phyloP scores from a whole-genome alignment of 2,113 vertebrate species.

The Saimiri boliviensis region DNA sequence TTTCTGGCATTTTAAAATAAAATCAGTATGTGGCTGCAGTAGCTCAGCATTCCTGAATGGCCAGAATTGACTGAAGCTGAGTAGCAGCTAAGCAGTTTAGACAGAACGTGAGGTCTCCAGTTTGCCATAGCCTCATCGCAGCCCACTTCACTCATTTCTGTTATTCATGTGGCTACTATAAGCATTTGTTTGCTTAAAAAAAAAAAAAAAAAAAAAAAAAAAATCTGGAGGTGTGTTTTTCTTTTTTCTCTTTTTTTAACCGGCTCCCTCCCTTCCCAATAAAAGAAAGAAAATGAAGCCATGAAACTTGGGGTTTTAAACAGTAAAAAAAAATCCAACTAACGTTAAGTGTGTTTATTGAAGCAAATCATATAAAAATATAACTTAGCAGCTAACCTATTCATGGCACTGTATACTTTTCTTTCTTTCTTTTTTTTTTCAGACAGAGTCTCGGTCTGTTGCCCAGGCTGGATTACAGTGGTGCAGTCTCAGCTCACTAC shows the following conservation, averaged over 20 bases:
- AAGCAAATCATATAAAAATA: neutral
- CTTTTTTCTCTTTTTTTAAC: no score
- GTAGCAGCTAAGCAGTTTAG: neutral
- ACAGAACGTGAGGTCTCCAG: neutral
- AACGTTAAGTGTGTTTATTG: neutral
- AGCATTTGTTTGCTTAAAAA: slow-evolving; percentile 4
- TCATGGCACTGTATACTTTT: no score
- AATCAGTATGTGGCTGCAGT: neutral
- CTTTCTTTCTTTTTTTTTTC: no score
- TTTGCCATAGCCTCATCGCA: neutral
- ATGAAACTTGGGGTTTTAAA: neutral
- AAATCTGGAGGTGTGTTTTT: neutral
- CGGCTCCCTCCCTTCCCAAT: no score
- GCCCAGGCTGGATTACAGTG: no score
- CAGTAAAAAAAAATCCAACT: no score
- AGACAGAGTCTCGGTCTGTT: no score
- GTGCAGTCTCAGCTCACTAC: no score
- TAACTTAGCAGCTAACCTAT: neutral
- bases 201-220: slow-evolving; percentile 36
- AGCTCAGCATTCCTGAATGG: neutral
- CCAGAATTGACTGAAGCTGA: neutral
- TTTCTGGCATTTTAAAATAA: slow-evolving; percentile 22
- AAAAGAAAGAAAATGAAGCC: neutral
- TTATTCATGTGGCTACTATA: neutral
- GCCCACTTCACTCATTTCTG: neutral